Conservation (phyloP, 2,113 vertebrate genomes). For the Speoplatyrhinus poulsoni region DNA sequence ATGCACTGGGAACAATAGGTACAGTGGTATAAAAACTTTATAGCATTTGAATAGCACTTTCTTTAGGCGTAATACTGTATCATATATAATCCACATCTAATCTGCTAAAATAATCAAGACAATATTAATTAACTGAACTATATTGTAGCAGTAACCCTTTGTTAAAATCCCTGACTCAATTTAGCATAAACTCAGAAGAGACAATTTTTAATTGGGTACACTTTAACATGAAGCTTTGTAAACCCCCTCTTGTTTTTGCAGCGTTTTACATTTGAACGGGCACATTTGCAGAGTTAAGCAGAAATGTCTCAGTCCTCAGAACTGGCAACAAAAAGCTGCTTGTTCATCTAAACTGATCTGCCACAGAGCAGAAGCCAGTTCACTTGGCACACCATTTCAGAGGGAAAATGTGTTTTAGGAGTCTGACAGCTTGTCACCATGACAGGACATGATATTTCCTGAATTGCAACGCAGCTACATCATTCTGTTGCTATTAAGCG, state of each 20-base stretch:
- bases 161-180: constrained; percentile 46
- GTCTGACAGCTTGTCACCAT: constrained; percentile 46
- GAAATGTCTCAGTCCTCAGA: constrained; percentile 44
- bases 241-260: constrained; percentile 30
- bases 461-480: constrained; percentile 27
- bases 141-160: constrained; percentile 7
- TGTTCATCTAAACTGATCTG: constrained; percentile 59
- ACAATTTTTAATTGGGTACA: constrained; percentile 56
- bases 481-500: constrained; percentile 36
- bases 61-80: too few species aligned
- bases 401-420: not conserved
- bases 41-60: too few species aligned
- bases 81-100: not conserved
- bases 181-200: constrained; percentile 29
- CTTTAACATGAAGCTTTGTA: constrained; percentile 59
- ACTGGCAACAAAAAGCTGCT: constrained; percentile 52
- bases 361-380: constrained; percentile 30
- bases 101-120: constrained; percentile 12
- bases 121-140: constrained; percentile 7
- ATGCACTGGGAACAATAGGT: too few species aligned
- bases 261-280: constrained; percentile 39
- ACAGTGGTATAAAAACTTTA: too few species aligned
- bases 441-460: constrained; percentile 22
- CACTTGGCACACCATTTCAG: constrained; percentile 24
- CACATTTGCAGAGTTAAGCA: constrained; percentile 65